A percentile compares a stretch with the other conserved stretches of the same genome.
phyloP scores from a whole-genome alignment of 1,140 invertebrate genomes.

The Spodoptera litura region DNA sequence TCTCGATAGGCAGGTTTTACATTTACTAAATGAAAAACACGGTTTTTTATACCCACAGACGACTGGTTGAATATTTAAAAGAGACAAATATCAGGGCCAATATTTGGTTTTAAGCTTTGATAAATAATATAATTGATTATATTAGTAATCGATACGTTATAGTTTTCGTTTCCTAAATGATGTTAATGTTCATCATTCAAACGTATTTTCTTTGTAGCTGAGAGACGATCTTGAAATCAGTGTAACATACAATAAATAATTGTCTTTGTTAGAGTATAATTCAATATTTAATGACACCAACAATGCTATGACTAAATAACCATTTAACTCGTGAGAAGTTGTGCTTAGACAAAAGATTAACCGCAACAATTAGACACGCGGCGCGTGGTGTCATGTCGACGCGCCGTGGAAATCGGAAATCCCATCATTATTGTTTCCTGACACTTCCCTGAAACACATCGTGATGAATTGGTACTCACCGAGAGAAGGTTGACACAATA shows the following conservation, averaged over 20 bases:
- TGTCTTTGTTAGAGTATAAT: slow-evolving; percentile 11
- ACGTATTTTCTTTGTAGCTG: slow-evolving; percentile 12
- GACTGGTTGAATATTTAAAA: too few relatives aligned
- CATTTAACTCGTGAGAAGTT: slow-evolving; percentile 71
- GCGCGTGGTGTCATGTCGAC: slow-evolving; percentile 49
- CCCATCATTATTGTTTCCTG: slow-evolving; percentile 72
- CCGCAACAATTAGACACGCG: slow-evolving; percentile 46
- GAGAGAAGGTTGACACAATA: slow-evolving; percentile 59
- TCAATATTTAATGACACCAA: slow-evolving; percentile 50
- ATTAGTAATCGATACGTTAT: too few relatives aligned
- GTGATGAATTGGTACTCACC: slow-evolving; percentile 54
- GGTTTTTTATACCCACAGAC: neutral
- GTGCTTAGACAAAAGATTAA: slow-evolving; percentile 70
- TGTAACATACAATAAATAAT: slow-evolving; percentile 1
- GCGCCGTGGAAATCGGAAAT: slow-evolving; percentile 79
- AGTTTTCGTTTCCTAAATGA: neutral
- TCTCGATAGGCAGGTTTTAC: neutral
- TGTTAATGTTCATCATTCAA: neutral
- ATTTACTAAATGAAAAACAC: neutral
- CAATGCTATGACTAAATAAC: slow-evolving; percentile 56
- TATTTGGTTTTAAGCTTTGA: too few relatives aligned
- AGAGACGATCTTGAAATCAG: slow-evolving; percentile 23
- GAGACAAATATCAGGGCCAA: too few relatives aligned
- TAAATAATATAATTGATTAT: too few relatives aligned
- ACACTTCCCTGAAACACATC: slow-evolving; percentile 73